Percentiles rank a stretch among this genome's conserved stretches.
phyloP scores from a whole-genome alignment of 2,888 invertebrate genomes.

The Tenthredo scrophulariae region DNA sequence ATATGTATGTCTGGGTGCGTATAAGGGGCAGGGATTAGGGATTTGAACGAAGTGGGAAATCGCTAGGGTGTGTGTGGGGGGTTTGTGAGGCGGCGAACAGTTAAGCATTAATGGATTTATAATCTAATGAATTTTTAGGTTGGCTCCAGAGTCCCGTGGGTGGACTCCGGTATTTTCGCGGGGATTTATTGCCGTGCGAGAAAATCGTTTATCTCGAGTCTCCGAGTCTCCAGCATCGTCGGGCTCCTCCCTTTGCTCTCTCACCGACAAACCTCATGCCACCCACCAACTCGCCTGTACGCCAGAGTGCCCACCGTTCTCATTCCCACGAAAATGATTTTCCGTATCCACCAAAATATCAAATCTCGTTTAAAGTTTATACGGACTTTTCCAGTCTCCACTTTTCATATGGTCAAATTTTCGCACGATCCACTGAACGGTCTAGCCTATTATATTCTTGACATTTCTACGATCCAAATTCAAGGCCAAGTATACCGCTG shows the following conservation, averaged over 20 bases:
- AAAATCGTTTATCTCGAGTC: constrained; percentile 64
- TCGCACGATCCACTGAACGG: background rate
- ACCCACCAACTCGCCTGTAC: constrained; percentile 14
- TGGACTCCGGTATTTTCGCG: constrained; percentile 66
- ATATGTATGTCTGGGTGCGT: background rate
- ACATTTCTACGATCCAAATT: background rate
- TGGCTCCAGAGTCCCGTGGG: constrained; percentile 65
- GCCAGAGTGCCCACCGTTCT: constrained; percentile 50
- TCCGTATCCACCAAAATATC: constrained; percentile 46
- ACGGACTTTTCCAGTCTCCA: background rate
- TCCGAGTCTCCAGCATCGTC: constrained; percentile 49
- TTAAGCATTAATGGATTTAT: constrained; percentile 76
- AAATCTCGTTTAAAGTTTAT: constrained; percentile 37
- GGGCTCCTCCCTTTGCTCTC: constrained; percentile 61
- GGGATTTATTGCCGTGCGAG: constrained; percentile 54
- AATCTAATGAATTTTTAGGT: constrained; percentile 76
- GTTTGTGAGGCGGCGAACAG: constrained; percentile 64
- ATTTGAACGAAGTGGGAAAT: constrained; percentile 54
- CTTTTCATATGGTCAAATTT: background rate
- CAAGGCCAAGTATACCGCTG: background rate
- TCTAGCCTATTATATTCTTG: background rate
- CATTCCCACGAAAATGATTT: constrained; percentile 52
- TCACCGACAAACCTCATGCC: constrained; percentile 67
- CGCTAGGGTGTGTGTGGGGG: constrained; percentile 56
- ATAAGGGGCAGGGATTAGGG: constrained; percentile 45